Base-by-base conservation (phyloP, 2,888 invertebrate species). In the Leptopterna dolabrata region DNA sequence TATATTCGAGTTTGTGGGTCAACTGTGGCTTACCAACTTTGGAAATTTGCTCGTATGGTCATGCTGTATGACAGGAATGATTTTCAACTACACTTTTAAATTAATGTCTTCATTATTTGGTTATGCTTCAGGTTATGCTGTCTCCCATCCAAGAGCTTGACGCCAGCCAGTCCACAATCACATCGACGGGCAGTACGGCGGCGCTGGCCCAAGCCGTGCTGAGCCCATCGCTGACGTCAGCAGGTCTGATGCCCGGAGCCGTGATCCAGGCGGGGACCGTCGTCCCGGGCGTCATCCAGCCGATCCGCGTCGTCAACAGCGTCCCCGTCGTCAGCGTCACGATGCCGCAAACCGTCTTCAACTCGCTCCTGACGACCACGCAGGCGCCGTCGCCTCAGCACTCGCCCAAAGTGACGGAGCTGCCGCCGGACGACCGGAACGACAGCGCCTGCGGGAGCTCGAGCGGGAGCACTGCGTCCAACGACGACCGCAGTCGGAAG, bases 81-180 rank as follows among this genome's bases (percentile, higher is more conserved):
- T n/a, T n/a, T n/a, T n/a, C n/a, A n/a, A n/a, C n/a, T n/a, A n/a
- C n/a, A n/a, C n/a, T n/a, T n/a, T n/a, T n/a, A n/a, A n/a, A n/a
- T n/a, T n/a, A n/a, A n/a, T n/a, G n/a, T n/a, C n/a, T n/a, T n/a
- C n/a, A n/a, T n/a, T n/a, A n/a, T n/a, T n/a, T n/a, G n/a, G n/a
- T 47, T 13, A 29, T 70, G 29, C 41, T 89, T 1, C 95, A 96
- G 91, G 96, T 96, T 41, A 94, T 96, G 63, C 92, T 97, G 19
- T 96, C 96, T 0, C 96, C 97, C 0, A 97, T 97, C 88, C 96
- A 96, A 91, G 97, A 97, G 92, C 93, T 96, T 90, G 97, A 97
- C 90, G 95, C 95, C 89, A 94, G 89, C 86, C 90, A 89, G 76
- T 89, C 89, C 29, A 89, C 89, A 24, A 89, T 89, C 29, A 90